Percentiles rank a stretch among this genome's conserved stretches.
phyloP scores from a whole-genome alignment of 2,888 invertebrate genomes.

The Sinodicranocentrus sp. region DNA sequence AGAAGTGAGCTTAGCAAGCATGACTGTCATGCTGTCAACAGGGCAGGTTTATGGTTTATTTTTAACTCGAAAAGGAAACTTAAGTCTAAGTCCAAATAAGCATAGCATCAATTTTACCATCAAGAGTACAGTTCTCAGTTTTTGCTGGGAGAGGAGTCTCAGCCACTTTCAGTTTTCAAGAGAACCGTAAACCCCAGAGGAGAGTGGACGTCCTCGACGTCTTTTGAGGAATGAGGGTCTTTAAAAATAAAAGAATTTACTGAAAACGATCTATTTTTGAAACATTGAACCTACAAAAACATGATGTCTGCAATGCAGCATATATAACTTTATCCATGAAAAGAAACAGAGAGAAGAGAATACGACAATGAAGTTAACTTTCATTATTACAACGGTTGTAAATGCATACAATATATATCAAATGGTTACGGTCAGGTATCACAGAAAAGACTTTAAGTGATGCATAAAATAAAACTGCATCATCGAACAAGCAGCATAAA shows the following conservation, averaged over 20 bases:
- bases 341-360: too few species aligned
- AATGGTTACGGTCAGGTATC: too few species aligned
- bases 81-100: neutral
- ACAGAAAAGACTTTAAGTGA: too few species aligned
- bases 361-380: too few species aligned
- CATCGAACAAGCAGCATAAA: too few species aligned
- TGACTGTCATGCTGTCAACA: constrained; percentile 22
- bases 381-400: too few species aligned
- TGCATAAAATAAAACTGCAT: too few species aligned
- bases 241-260: neutral
- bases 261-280: constrained; percentile 13
- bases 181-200: neutral
- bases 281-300: too few species aligned
- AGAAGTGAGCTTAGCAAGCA: neutral
- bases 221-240: neutral
- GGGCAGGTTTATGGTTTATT: constrained; percentile 14
- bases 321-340: too few species aligned
- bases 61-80: constrained; percentile 13
- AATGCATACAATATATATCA: too few species aligned
- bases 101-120: neutral
- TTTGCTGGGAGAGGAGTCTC: neutral
- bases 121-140: too few species aligned
- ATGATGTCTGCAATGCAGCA: too few species aligned
- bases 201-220: neutral
- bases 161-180: constrained; percentile 11